These are phyloP conservation scores for Philhelius pedissequus DNA, from an alignment of 2,888 invertebrate species.

Conservation along the genomic window DNA sequence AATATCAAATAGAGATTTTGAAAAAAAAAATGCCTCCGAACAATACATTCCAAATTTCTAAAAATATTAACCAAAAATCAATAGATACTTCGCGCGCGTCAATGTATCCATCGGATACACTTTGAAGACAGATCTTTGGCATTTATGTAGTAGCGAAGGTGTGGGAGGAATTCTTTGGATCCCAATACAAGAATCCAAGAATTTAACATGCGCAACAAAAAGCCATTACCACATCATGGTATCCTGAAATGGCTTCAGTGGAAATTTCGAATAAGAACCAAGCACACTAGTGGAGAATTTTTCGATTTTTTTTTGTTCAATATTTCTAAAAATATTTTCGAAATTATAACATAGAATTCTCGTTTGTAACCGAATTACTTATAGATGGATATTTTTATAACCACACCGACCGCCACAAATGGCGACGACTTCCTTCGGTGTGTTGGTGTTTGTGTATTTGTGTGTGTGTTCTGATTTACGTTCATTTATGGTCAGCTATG, in stretches of 20 bases:
- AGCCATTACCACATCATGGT: conserved; percentile 23
- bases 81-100: not conserved
- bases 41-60: conserved; percentile 54
- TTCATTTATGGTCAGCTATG: conserved; percentile 63
- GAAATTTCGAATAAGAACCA: conserved; percentile 46
- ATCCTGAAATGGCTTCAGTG: conserved; percentile 64
- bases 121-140: conserved; percentile 26
- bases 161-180: conserved; percentile 44
- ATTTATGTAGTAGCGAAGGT: conserved; percentile 48
- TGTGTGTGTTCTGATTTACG: conserved; percentile 36
- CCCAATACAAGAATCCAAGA: conserved; percentile 33
- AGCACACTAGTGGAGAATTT: conserved; percentile 43
- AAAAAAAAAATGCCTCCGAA: conserved; percentile 18
- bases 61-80: conserved; percentile 51
- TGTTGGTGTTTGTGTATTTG: not conserved
- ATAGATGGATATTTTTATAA: conserved; percentile 53
- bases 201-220: conserved; percentile 35
- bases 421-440: conserved; percentile 31
- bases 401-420: no score
- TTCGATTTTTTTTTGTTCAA: not conserved
- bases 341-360: conserved; percentile 15
- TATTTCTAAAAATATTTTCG: conserved; percentile 54
- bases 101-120: conserved; percentile 26
- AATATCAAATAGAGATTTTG: conserved; percentile 35
- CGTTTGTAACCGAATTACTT: conserved; percentile 4